Conservation (phyloP, 2,888 invertebrate genomes). For the Lapara coniferarum region DNA sequence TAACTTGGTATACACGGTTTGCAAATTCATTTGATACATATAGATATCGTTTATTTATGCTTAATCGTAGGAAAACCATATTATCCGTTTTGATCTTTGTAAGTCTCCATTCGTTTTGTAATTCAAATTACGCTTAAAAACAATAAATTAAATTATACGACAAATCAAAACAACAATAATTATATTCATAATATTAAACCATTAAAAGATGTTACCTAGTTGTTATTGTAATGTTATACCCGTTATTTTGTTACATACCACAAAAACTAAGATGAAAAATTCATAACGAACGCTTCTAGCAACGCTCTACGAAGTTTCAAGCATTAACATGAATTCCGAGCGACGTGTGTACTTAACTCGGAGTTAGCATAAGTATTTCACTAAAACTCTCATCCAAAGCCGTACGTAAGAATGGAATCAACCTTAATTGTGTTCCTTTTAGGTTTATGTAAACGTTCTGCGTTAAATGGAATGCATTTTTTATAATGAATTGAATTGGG, state of each 20-base stretch:
- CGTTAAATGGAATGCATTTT: neutral
- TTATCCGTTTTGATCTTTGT: too few relatives aligned
- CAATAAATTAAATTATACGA: too few relatives aligned
- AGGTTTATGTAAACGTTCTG: conserved; percentile 29
- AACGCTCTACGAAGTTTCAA: conserved; percentile 26
- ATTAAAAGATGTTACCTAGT: too few relatives aligned
- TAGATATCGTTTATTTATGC: too few relatives aligned
- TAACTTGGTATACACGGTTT: too few relatives aligned
- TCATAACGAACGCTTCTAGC: conserved; percentile 36
- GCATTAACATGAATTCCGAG: conserved; percentile 64
- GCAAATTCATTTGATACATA: too few relatives aligned
- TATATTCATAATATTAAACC: too few relatives aligned
- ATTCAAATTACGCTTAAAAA: too few relatives aligned
- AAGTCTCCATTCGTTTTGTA: neutral
- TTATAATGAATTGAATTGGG: too few relatives aligned
- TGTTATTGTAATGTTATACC: too few relatives aligned
- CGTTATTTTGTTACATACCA: neutral
- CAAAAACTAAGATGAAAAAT: neutral
- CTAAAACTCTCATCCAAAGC: conserved; percentile 65
- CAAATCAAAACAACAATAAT: too few relatives aligned
- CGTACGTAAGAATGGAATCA: conserved; percentile 40
- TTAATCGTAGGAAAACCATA: too few relatives aligned
- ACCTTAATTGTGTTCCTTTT: conserved; percentile 49
- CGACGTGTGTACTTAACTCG: conserved; percentile 65
- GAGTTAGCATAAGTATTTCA: conserved; percentile 70